A percentile compares a stretch with the other conserved stretches of the same genome.
phyloP scores from a whole-genome alignment of 1,140 invertebrate species.

The Zaprionus kolodkinae region DNA sequence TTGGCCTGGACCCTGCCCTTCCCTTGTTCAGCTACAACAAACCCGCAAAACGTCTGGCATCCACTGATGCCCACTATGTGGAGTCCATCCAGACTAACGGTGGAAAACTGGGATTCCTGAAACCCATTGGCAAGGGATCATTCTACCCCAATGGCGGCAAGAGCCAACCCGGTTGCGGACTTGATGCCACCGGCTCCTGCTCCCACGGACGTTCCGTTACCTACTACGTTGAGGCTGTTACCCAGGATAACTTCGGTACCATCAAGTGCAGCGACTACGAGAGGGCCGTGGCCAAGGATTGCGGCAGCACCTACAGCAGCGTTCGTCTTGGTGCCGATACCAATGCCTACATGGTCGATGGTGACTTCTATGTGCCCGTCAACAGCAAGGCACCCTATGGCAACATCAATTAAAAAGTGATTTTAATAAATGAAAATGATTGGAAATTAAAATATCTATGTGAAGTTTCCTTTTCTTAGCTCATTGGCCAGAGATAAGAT shows the following conservation, averaged over 20 bases:
- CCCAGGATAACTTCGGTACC: conserved; percentile 55
- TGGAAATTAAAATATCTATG: background rate
- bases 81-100: conserved; percentile 86
- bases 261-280: conserved; percentile 65
- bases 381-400: conserved; percentile 78
- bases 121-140: conserved; percentile 84
- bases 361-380: conserved; percentile 70
- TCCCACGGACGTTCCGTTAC: conserved; percentile 85
- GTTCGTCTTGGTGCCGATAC: conserved; percentile 83
- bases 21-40: conserved; percentile 79
- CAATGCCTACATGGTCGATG: conserved; percentile 78
- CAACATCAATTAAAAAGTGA: conserved; percentile 68
- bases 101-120: conserved; percentile 84
- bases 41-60: conserved; percentile 79
- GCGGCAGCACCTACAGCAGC: conserved; percentile 60
- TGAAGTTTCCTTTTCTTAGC: background rate
- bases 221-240: conserved; percentile 86
- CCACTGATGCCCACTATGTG: conserved; percentile 73
- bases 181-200: conserved; percentile 81
- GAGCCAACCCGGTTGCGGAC: conserved; percentile 86
- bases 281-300: conserved; percentile 56
- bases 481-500: background rate
- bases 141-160: conserved; percentile 85
- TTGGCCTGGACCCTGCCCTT: conserved; percentile 85
- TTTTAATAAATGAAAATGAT: background rate